These are phyloP conservation scores for Galerucella pusilla DNA, from an alignment of 2,888 invertebrate species.

Conservation along the genomic window DNA sequence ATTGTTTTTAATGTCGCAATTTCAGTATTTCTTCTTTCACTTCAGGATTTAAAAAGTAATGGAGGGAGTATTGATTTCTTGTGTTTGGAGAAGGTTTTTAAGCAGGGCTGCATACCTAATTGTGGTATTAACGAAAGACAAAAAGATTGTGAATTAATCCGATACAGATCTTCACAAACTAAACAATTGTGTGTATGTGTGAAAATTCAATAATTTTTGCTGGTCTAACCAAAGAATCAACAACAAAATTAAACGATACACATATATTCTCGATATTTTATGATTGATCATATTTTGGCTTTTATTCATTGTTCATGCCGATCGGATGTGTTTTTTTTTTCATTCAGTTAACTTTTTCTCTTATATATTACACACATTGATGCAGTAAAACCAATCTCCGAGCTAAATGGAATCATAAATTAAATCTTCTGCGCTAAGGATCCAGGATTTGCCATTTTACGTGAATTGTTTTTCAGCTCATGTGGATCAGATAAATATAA, in stretches of 20 bases:
- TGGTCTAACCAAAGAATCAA: not conserved
- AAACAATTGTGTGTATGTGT: not conserved
- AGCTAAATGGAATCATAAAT: conserved; percentile 8
- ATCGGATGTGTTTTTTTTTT: not conserved
- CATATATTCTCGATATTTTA: not conserved
- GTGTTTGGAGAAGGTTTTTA: no score
- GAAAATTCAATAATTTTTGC: not conserved
- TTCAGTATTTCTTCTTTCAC: no score
- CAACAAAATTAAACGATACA: not conserved
- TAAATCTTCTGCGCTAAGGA: not conserved
- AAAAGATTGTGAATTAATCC: no score
- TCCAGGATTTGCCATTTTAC: not conserved
- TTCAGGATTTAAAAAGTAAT: no score
- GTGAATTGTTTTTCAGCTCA: not conserved
- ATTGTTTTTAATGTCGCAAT: no score
- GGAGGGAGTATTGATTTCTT: no score
- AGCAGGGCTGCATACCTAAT: no score
- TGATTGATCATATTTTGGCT: conserved; percentile 1
- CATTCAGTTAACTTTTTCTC: not conserved
- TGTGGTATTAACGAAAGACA: no score
- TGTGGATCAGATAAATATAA: no score
- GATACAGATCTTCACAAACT: no score
- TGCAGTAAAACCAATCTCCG: not conserved
- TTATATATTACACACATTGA: not conserved
- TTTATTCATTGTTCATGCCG: not conserved